These are phyloP conservation scores for Psilanteris sp. DNA, from an alignment of 1,140 invertebrate species.

Conservation along the genomic window DNA sequence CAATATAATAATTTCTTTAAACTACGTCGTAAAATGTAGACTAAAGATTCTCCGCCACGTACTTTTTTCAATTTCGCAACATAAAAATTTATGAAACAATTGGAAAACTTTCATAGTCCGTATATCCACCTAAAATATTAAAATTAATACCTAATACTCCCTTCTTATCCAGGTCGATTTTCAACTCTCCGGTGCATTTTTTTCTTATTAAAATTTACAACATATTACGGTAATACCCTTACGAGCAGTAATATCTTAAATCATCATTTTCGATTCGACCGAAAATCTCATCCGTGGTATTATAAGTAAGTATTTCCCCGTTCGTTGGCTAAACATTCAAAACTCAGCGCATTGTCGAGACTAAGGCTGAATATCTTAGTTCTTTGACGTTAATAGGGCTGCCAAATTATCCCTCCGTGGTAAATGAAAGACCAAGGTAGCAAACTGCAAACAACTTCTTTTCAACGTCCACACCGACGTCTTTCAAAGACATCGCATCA, in stretches of 20 bases:
- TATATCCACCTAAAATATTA: constrained; percentile 1
- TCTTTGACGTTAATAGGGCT: constrained; percentile 28
- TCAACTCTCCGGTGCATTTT: background rate
- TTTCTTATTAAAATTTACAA: constrained; percentile 29
- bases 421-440: constrained; percentile 31
- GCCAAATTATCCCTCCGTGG: constrained; percentile 16
- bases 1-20: constrained; percentile 8
- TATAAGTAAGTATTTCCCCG: background rate
- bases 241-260: constrained; percentile 20
- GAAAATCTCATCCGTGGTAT: constrained; percentile 4
- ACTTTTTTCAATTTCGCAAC: constrained; percentile 9
- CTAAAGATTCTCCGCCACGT: background rate
- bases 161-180: constrained; percentile 1
- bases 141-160: constrained; percentile 12
- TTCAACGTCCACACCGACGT: constrained; percentile 28
- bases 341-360: constrained; percentile 19
- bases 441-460: constrained; percentile 38
- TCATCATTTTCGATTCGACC: constrained; percentile 11
- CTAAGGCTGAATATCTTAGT: constrained; percentile 27
- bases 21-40: constrained; percentile 9
- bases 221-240: constrained; percentile 7
- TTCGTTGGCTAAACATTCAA: background rate
- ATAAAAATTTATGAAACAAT: constrained; percentile 41
- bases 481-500: constrained; percentile 49
- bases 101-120: constrained; percentile 10